Percentiles rank a stretch among this genome's conserved stretches.
Conservation (phyloP, 2,797 vertebrate genomes). For the Cyprinodon diabolis region DNA sequence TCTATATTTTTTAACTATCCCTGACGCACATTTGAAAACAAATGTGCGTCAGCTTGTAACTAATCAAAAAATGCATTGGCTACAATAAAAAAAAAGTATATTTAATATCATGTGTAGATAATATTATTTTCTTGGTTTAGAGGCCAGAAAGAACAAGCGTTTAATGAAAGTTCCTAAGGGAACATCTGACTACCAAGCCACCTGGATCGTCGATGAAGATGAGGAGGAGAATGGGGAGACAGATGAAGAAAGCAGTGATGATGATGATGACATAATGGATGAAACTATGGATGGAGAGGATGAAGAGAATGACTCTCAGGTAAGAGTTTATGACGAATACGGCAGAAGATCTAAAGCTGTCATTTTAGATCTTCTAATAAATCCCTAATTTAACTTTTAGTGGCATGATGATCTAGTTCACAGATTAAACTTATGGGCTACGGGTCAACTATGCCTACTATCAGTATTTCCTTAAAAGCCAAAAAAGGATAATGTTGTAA, state of each 20-base stretch:
- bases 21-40: not conserved
- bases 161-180: conserved; percentile 93
- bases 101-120: too few species aligned
- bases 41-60: not conserved
- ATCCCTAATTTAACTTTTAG: not conserved
- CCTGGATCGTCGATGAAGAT: conserved; percentile 88
- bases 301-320: conserved; percentile 75
- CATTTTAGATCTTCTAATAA: not conserved
- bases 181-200: conserved; percentile 94
- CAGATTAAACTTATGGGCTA: too few species aligned
- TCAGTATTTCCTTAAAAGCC: too few species aligned
- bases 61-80: not conserved
- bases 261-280: conserved; percentile 81
- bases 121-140: conserved; percentile 64
- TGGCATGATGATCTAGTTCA: too few species aligned
- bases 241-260: conserved; percentile 76
- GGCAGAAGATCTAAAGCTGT: not conserved
- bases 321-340: conserved; percentile 25
- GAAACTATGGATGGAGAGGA: conserved; percentile 74
- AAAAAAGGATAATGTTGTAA: too few species aligned
- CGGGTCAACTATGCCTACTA: too few species aligned
- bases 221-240: conserved; percentile 67
- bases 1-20: not conserved
- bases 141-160: conserved; percentile 80
- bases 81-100: too few species aligned